These are phyloP conservation scores for Orchesella cincta DNA, from an alignment of 1,140 invertebrate genomes.

Conservation along the genomic window DNA sequence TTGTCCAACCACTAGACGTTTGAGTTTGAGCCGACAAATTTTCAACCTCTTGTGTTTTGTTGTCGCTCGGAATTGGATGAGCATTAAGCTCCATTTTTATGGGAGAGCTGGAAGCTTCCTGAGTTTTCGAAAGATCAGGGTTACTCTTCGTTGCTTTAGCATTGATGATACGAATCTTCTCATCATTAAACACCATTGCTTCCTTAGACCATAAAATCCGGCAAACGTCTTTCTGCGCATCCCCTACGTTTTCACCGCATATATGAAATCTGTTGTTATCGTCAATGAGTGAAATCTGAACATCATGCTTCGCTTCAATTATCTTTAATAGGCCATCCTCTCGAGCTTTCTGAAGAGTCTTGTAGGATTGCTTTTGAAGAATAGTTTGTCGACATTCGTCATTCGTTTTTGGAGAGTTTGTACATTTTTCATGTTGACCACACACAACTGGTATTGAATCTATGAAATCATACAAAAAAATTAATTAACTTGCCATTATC, in stretches of 20 bases:
- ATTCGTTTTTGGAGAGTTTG: neutral
- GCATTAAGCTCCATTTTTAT: too few relatives aligned
- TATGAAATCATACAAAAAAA: too few relatives aligned
- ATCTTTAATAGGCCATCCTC: neutral
- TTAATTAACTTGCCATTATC: too few relatives aligned
- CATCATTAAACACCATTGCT: too few relatives aligned
- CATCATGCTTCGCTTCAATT: neutral
- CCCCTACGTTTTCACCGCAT: neutral
- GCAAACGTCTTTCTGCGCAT: neutral
- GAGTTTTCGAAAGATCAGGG: too few relatives aligned
- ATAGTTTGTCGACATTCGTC: neutral
- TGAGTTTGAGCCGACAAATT: too few relatives aligned
- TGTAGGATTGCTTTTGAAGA: neutral
- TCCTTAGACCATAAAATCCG: neutral
- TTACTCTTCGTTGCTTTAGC: too few relatives aligned
- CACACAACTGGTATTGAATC: too few relatives aligned
- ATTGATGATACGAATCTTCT: neutral
- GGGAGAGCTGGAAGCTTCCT: too few relatives aligned
- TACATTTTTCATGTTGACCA: neutral
- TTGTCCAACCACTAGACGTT: too few relatives aligned
- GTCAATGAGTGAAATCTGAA: neutral
- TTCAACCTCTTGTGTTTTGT: too few relatives aligned
- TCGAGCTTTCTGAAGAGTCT: neutral
- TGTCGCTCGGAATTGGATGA: neutral
- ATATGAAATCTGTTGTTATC: constrained; percentile 4